Base-by-base conservation (phyloP, 1,140 invertebrate genomes). In the Odontomachus brunneus region DNA sequence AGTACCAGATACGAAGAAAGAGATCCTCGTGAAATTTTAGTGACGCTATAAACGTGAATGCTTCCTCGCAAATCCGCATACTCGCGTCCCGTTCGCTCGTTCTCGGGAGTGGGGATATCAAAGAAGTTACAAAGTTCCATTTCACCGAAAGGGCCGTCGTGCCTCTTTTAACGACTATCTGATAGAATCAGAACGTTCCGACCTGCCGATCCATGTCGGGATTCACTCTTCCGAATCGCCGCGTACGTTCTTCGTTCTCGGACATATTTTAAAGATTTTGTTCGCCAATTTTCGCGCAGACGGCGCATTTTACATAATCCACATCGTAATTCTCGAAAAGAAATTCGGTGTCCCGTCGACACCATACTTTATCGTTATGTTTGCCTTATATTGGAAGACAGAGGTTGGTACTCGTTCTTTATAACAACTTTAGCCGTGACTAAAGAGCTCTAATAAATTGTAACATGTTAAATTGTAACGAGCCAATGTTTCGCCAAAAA, bases 11-110 rank as follows among this genome's bases (percentile, higher is more conserved):
- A 86, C 59, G 22, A 57, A 67, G 19, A 67, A 59, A 69, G 66
- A 67, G 57, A 73, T 78, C 19, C 85, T 89, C 90, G 74, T 90
- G 84, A 91, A 90, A 90, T 89, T 91, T 90, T 87, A 90, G 63
- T 85, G 29, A 53, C 53, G 59, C 84, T 59, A 90, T 90, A 89
- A 91, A 90, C 71, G 66, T 49, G 72, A 88, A 91, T 87, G 84
- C n/a, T 82, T 82, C 19, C 88, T 89, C 82, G 62, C 78, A 89
- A 90, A 90, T 91, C 82, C 82, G 85, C 87, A 91, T 90, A 89
- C 83, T 86, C 69, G 67, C 67, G 66, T 88, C 22, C 67, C 63
- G 53, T 57, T 19, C 75, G 53, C 57, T 76, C 69, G 17, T n/a
- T 83, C 48, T 44, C 33, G 3, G 19, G 17, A 81, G 0, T 26